Conservation (phyloP, 2,113 vertebrate species). For the Cyprinus carpio region DNA sequence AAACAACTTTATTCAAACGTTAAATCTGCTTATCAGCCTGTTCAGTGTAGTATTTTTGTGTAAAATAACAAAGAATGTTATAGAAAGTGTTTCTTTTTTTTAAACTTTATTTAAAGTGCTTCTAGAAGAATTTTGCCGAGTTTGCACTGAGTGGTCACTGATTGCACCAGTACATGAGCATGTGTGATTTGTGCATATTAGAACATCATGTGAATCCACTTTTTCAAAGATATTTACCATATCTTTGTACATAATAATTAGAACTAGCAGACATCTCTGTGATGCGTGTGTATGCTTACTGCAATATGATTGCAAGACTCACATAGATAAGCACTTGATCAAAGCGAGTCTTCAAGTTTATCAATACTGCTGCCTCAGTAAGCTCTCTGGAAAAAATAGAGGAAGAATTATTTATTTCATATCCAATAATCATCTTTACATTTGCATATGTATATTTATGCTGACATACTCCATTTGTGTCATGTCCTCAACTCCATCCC, state of each 20-base stretch:
- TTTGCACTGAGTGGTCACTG: neutral
- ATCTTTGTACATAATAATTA: conserved; percentile 10
- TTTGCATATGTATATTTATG: conserved; percentile 33
- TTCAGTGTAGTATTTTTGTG: neutral
- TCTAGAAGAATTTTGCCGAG: neutral
- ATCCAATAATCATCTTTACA: neutral
- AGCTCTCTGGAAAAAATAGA: conserved; percentile 79
- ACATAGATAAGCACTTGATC: conserved; percentile 90
- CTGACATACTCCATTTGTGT: conserved; percentile 91
- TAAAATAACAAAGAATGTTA: neutral
- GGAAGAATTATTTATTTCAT: neutral
- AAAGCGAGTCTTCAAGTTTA: conserved; percentile 89
- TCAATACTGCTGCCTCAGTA: conserved; percentile 86
- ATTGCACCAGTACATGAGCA: neutral
- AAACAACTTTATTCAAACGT: neutral
- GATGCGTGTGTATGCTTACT: neutral
- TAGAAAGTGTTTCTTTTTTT: too few species aligned
- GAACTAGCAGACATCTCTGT: neutral
- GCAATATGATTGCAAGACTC: conserved; percentile 63
- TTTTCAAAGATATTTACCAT: neutral
- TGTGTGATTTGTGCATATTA: neutral
- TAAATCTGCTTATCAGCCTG: neutral
- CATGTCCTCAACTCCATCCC: conserved; percentile 91
- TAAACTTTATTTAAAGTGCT: neutral
- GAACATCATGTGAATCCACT: neutral